phyloP scores from a whole-genome alignment of 2,888 invertebrate species.

The Neoitamus cyanurus region DNA sequence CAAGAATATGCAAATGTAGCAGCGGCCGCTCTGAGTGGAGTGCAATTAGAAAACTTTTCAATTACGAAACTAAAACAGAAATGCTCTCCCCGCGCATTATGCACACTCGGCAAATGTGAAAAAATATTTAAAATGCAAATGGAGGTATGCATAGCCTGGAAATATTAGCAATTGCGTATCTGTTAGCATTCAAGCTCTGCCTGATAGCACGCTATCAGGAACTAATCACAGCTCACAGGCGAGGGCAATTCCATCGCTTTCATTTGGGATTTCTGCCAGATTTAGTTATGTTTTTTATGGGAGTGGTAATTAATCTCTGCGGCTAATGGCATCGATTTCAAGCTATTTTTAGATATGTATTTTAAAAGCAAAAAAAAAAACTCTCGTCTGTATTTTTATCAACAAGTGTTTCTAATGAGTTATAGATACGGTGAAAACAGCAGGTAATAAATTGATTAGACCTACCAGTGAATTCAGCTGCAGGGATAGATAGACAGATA shows the following conservation, averaged over 20 bases:
- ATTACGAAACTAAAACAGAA: not conserved
- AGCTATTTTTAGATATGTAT: not conserved
- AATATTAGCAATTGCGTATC: not conserved
- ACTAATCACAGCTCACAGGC: not conserved
- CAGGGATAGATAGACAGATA: too few species aligned
- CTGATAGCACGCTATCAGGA: not conserved
- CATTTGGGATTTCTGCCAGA: not conserved
- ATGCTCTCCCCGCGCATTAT: not conserved
- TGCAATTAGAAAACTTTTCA: not conserved
- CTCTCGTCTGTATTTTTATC: not conserved
- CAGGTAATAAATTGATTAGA: not conserved
- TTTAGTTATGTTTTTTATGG: not conserved
- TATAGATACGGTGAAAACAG: not conserved
- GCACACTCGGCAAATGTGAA: not conserved
- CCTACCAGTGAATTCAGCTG: too few species aligned
- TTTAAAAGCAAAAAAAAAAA: not conserved
- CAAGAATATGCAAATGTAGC: not conserved
- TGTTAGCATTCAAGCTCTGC: not conserved
- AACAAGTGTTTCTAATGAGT: not conserved
- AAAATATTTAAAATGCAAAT: not conserved
- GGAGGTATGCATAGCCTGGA: not conserved
- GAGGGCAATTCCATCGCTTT: not conserved
- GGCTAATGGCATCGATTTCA: not conserved
- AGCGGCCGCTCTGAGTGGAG: not conserved
- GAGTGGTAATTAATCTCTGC: not conserved